phyloP scores from a whole-genome alignment of 2,888 invertebrate genomes.

The Troides aeacus region DNA sequence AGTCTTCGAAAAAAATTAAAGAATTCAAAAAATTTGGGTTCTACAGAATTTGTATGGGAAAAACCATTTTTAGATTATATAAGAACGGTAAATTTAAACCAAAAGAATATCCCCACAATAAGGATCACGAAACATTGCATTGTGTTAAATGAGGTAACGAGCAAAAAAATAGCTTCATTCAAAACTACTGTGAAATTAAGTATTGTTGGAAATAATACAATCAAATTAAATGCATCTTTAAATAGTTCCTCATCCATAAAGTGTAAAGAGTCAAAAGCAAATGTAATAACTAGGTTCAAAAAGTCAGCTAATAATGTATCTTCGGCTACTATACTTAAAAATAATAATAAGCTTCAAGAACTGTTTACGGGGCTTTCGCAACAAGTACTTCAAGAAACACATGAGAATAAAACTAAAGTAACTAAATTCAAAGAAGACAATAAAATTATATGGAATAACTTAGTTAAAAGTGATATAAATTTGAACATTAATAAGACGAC shows the following conservation, averaged over 20 bases:
- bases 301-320: not conserved
- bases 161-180: conserved; percentile 41
- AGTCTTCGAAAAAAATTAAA: conserved; percentile 48
- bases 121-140: conserved; percentile 44
- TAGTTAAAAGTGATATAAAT: conserved; percentile 18
- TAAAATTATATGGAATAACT: not conserved
- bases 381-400: not conserved
- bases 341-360: not conserved
- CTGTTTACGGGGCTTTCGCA: not conserved
- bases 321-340: not conserved
- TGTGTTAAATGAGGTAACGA: conserved; percentile 48
- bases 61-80: conserved; percentile 50
- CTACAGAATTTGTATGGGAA: conserved; percentile 56
- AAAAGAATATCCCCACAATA: conserved; percentile 37
- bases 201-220: conserved; percentile 32
- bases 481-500: conserved; percentile 26
- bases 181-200: conserved; percentile 54
- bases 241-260: not conserved
- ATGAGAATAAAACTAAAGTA: conserved; percentile 20
- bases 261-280: conserved; percentile 22
- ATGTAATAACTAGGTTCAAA: not conserved
- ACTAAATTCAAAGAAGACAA: conserved; percentile 1
- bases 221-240: conserved; percentile 2
- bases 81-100: conserved; percentile 37
- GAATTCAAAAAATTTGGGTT: conserved; percentile 47